These are phyloP conservation scores for Anodontia alba DNA, from an alignment of 2,888 invertebrate species.

Conservation along the genomic window DNA sequence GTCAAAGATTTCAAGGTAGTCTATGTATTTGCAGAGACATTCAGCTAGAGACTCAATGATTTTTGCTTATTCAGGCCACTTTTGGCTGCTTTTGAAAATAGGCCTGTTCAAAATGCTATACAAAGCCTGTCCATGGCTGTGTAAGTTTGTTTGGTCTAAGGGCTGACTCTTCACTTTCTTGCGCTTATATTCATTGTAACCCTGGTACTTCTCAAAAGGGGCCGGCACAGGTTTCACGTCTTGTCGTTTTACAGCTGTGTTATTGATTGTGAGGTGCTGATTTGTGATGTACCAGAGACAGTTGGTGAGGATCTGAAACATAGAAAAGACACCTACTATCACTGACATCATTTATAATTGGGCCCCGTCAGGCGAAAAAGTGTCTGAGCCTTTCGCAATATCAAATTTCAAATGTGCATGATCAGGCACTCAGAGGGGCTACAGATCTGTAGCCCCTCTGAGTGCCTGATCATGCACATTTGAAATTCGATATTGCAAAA, in stretches of 20 bases:
- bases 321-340: too few species aligned
- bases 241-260: not conserved
- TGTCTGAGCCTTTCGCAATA: too few species aligned
- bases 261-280: not conserved
- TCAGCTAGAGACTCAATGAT: slow-evolving; percentile 4
- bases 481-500: too few species aligned
- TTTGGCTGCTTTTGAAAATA: slow-evolving; percentile 19
- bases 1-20: slow-evolving; percentile 24
- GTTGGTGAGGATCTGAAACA: not conserved
- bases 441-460: too few species aligned
- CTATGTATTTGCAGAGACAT: slow-evolving; percentile 16
- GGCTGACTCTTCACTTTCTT: slow-evolving; percentile 25
- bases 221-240: not conserved
- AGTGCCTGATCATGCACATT: too few species aligned
- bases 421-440: too few species aligned
- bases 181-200: slow-evolving; percentile 23
- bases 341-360: too few species aligned
- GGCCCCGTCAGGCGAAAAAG: too few species aligned
- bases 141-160: not conserved
- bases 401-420: too few species aligned
- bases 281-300: not conserved
- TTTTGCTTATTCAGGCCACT: not conserved
- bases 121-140: slow-evolving; percentile 43
- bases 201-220: not conserved
- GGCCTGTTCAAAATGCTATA: slow-evolving; percentile 39